Base-by-base conservation (phyloP, 2,113 vertebrate species). In the Stictonetta naevosa region DNA sequence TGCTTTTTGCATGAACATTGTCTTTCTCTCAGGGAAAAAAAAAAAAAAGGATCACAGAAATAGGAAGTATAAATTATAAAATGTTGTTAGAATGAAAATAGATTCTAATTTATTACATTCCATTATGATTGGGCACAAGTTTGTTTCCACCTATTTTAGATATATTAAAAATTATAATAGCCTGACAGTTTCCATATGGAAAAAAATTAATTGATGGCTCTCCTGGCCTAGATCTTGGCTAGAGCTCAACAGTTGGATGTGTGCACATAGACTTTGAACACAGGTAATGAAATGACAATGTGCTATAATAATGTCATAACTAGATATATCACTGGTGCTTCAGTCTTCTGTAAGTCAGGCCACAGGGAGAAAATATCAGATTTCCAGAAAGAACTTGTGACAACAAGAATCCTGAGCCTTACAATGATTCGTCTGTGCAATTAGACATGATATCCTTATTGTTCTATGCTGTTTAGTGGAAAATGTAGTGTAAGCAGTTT, bases 401-500 rank as follows among this genome's bases (percentile, higher is more conserved):
- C 76, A 94, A 79, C 48, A 83, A 56, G 38, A 44, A 73, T 36
- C 52, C 86, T 68, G 38, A 68, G 68, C 40, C 17, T 83, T 40
- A 15, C 40, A 78, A 40, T 28, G 12, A 91, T 88, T 91, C 92
- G 28, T 56, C 46, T 60, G 79, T 92, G 87, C 42, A 83, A 63
- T 83, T 85, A 88, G 80, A 86, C 25, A 34, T 58, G 55, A 71
- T 75, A 80, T 64, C 33, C 55, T 93, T 73, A 86, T 72, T 76
- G 10, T 75, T 94, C 67, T 75, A 62, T 2, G 5, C 75, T 68
- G 60, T 92, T 74, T 92, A 72, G 60, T 85, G 75, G 79, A 91
- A 96, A 82, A 56, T 91, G 53, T 62, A 93, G 68, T 33, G 40
- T 71, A 92, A 90, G 17, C 48, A 75, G 28, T 96, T 96, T 94